Base-by-base conservation (phyloP, 2,113 vertebrate genomes). In the Callospermophilus lateralis region DNA sequence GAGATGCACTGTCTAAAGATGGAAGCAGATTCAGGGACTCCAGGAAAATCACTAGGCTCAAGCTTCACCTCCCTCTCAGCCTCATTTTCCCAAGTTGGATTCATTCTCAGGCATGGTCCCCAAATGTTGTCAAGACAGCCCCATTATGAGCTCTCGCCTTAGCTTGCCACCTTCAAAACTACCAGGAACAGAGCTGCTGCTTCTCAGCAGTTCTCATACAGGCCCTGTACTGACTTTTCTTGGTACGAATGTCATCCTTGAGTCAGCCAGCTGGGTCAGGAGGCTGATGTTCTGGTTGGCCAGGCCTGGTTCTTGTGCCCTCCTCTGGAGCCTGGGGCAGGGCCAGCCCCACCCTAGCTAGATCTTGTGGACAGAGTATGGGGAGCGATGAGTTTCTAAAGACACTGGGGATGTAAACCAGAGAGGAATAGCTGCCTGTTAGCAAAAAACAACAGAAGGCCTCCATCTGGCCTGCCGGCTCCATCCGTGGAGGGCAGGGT, bases 361-460 rank as follows among this genome's bases (percentile, higher is more conserved):
- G 24, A 73, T 61, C 70, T 94, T 76, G 15, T 8, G 34, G 58
- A 9, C 53, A 8, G 68, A 67, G 28, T 61, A 3, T 79, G 6
- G 37, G 79, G 88, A 89, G 72, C 90, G n/a, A 48, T n/a, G 72
- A 51, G 51, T 93, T 72, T 94, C 81, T 61, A 67, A 34, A 86
- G 90, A 94, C 51, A 78, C 84, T 16, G 68, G 63, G 37, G 51
- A 87, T 53, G 6, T 80, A 73, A 72, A 73, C 53, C 51, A 81
- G 92, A 89, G 55, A 42, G 20, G 77, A 45, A 12, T 53, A 11
- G 39, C 87, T 74, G 26, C 58, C 13, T 58, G 11, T 32, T 67
- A 74, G 32, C 76, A 77, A 73, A 58, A 84, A 90, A 73, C 73
- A 84, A 13, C 39, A 79, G 84, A 78, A 86, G 68, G 80, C 42